phyloP scores from a whole-genome alignment of 2,797 vertebrate species.

The Sciurus carolinensis region DNA sequence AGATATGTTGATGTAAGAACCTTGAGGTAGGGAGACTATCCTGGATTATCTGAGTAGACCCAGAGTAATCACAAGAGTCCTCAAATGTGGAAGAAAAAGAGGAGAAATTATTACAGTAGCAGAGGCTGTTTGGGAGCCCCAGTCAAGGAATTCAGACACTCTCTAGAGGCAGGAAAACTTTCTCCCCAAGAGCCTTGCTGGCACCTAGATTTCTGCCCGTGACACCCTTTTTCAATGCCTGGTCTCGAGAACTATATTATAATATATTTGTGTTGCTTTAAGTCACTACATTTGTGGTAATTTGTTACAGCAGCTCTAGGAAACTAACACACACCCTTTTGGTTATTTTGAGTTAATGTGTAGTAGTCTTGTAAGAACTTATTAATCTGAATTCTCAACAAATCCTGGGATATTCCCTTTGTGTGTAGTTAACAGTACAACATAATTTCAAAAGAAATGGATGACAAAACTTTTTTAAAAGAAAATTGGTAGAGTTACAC shows the following conservation, averaged over 20 bases:
- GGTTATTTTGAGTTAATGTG: not conserved
- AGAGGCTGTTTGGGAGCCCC: too few relatives aligned
- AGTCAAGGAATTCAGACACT: not conserved
- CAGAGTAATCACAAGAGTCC: not conserved
- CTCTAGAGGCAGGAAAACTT: not conserved
- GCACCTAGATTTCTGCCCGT: not conserved
- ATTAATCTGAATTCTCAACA: not conserved
- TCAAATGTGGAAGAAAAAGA: not conserved
- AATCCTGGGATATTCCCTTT: not conserved
- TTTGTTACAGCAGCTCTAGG: not conserved
- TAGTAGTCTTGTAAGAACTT: not conserved
- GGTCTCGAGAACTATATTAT: not conserved
- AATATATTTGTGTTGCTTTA: not conserved
- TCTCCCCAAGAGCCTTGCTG: not conserved
- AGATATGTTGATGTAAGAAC: not conserved
- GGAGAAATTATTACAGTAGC: not conserved
- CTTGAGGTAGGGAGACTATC: not conserved
- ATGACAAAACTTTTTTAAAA: not conserved
- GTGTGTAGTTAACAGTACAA: not conserved
- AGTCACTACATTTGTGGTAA: not conserved
- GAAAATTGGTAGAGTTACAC: conserved; percentile 22
- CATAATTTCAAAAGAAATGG: conserved; percentile 14
- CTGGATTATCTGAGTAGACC: not conserved
- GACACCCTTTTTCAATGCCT: not conserved
- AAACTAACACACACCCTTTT: not conserved